These are phyloP conservation scores for Umimayanthus kanabou DNA, from an alignment of 92 coral and sea anemone genomes.

Conservation along the genomic window DNA sequence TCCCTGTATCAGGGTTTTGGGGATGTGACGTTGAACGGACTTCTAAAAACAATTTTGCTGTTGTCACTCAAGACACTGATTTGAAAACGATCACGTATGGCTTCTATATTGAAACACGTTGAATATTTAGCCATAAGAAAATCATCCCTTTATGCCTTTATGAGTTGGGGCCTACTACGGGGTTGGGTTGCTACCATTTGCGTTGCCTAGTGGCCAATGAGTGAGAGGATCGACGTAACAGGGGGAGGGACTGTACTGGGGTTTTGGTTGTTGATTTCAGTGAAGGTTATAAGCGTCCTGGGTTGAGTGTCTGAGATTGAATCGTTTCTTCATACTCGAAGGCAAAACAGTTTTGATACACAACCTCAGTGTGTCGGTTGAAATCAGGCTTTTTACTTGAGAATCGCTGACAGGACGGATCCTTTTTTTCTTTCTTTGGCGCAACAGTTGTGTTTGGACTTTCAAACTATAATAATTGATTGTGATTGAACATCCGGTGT, in stretches of 20 bases:
- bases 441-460: neutral
- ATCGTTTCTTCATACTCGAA: too few relatives aligned
- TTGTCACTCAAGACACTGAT: neutral
- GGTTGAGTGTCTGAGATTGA: neutral
- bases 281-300: neutral
- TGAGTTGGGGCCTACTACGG: neutral
- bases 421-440: neutral
- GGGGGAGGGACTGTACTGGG: neutral
- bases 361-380: neutral
- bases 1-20: neutral
- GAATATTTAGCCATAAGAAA: neutral
- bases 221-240: neutral
- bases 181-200: neutral
- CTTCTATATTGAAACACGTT: too few relatives aligned
- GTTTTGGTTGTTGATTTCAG: too few relatives aligned
- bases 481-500: neutral
- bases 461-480: neutral
- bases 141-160: neutral
- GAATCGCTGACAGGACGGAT: neutral
- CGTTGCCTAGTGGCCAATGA: neutral
- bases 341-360: too few relatives aligned
- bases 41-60: neutral
- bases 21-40: neutral
- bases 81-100: neutral
- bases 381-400: neutral